Conservation (phyloP, 2,888 invertebrate species). For the Cantharis nigra region DNA sequence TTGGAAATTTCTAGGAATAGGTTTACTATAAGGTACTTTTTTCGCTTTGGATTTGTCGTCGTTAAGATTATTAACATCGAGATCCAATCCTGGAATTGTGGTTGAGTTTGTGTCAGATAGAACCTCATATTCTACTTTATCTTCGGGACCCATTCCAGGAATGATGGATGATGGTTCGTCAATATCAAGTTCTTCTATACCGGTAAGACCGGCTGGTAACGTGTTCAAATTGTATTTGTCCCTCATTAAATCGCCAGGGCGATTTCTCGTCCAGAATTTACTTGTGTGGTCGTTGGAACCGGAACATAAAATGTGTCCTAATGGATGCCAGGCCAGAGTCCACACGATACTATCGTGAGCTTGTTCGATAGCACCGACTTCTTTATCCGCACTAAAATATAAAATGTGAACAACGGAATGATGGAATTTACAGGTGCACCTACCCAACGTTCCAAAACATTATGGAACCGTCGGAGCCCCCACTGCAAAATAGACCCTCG, state of each 20-base stretch:
- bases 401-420: conserved; percentile 10
- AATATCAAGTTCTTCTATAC: conserved; percentile 71
- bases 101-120: conserved; percentile 75
- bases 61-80: conserved; percentile 66
- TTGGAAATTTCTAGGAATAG: conserved; percentile 94
- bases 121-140: conserved; percentile 79
- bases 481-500: conserved; percentile 95
- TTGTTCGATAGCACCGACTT: conserved; percentile 96
- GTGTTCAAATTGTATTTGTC: conserved; percentile 97
- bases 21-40: conserved; percentile 93
- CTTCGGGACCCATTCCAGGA: conserved; percentile 98
- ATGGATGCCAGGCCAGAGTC: conserved; percentile 99
- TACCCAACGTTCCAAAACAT: conserved; percentile 99
- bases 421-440: conserved; percentile 37
- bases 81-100: conserved; percentile 85
- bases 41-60: conserved; percentile 76
- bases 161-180: conserved; percentile 81
- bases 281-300: conserved; percentile 99
- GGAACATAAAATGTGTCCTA: conserved; percentile 97
- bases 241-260: conserved; percentile 97
- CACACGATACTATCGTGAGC: conserved; percentile 99
- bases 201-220: conserved; percentile 79
- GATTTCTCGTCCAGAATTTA: conserved; percentile 99
- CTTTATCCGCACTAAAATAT: conserved; percentile 82
- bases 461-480: conserved; percentile 98